Base-by-base conservation (phyloP, 2,888 invertebrate species). In the Drosophila histrio region DNA sequence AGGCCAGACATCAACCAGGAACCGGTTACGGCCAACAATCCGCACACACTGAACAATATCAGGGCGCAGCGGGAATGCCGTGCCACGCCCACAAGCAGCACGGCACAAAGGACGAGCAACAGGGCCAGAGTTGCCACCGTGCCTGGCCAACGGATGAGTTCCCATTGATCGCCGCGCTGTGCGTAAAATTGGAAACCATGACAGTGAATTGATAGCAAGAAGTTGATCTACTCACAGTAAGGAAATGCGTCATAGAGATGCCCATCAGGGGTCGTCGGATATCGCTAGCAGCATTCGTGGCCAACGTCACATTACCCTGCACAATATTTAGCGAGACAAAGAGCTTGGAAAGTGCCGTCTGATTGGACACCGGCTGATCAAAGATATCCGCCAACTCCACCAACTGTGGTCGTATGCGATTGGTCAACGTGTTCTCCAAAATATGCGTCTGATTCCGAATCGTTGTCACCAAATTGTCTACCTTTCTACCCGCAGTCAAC, bases 1-100 rank as follows among this genome's bases (percentile, higher is more conserved):
- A 97, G 91, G 58, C 97, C 97, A 53, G 96, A 95, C 93, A 97
- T 95, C 82, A 97, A 93, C 96, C 97, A 98, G 72, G 97, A 97
- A 60, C 96, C 94, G 76, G 97, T 96, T 32, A 98, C 96, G 30
- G 97, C 97, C 87, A 98, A 94, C 19, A 96, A 92, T 39, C 96
- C 95, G 91, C 97, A 95, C 22, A 97, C 97, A 71, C 97, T 97
- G 84, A 97, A 97, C 93, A 96, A 94, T 87, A 98, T 96, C 54
- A 98, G 94, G 53, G 97, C 96, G 88, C 97, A 97, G 50, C 97
- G 94, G 15, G 97, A 97, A 91, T 97, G 97, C 22, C 96, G 93
- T 15, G 97, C 96, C 71, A 98, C 96, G 71, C 97, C 98, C 80
- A 97, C 96, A 67, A 98, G 93, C 85, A 98, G 94, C 69, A 98